Conservation (phyloP, 1,140 invertebrate genomes). For the Drosophila hydei region DNA sequence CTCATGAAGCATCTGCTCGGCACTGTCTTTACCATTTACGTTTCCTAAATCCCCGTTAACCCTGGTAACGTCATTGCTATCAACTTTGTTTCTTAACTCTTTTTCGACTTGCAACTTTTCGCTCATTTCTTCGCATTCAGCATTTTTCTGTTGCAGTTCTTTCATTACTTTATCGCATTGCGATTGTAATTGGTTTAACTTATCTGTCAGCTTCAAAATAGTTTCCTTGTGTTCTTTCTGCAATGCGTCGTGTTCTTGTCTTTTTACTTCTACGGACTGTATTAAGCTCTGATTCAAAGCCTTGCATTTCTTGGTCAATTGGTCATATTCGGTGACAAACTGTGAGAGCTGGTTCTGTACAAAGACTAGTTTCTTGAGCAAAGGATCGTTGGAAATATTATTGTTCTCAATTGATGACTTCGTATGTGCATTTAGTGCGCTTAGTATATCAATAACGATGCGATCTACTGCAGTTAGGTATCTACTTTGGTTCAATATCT, state of each 20-base stretch:
- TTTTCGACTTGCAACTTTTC: neutral
- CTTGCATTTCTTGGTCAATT: neutral
- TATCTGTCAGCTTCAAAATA: neutral
- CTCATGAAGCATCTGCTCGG: no score
- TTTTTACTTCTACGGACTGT: neutral
- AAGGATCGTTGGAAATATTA: no score
- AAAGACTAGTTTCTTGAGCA: neutral
- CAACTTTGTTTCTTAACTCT: neutral
- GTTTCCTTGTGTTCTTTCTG: neutral
- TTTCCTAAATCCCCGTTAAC: no score
- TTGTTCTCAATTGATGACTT: neutral
- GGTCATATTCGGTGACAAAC: slow-evolving; percentile 1
- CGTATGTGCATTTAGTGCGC: neutral
- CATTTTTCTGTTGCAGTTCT: neutral
- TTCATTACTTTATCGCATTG: neutral
- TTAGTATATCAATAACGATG: neutral
- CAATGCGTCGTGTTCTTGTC: neutral
- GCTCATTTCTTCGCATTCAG: neutral
- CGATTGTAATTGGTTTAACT: neutral
- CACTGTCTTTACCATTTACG: no score
- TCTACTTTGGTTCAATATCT: neutral
- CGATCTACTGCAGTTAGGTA: neutral
- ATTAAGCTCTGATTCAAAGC: neutral
- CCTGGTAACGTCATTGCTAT: no score
- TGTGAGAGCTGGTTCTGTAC: neutral